phyloP scores from a whole-genome alignment of 1,140 invertebrate genomes.

The Zaprionus lachaisei region DNA sequence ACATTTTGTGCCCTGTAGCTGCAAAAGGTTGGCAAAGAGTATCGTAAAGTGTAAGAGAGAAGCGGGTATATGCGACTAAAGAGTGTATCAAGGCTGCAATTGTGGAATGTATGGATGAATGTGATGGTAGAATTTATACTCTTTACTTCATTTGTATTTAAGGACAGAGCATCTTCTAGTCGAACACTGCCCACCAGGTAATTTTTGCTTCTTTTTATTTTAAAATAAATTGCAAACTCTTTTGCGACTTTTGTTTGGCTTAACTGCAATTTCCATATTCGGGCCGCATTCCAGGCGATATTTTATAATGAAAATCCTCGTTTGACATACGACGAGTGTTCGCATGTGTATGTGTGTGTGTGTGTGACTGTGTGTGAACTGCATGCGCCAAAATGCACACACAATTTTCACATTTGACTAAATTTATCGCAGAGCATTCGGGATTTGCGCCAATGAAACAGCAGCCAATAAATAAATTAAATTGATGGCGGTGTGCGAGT shows the following conservation, averaged over 20 bases:
- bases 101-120: not conserved
- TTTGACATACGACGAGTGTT: slow-evolving; percentile 50
- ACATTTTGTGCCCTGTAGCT: slow-evolving; percentile 43
- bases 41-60: not conserved
- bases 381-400: slow-evolving; percentile 75
- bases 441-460: slow-evolving; percentile 77
- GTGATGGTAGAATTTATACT: not conserved
- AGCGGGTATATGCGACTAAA: not conserved
- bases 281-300: slow-evolving; percentile 56
- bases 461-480: slow-evolving; percentile 83
- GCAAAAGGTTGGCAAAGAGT: not conserved
- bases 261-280: slow-evolving; percentile 49
- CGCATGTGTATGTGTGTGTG: slow-evolving; percentile 19
- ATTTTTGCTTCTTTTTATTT: slow-evolving; percentile 53
- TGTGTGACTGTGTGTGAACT: slow-evolving; percentile 30
- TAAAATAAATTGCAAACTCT: slow-evolving; percentile 81
- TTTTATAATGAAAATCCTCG: slow-evolving; percentile 84
- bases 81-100: not conserved
- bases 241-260: slow-evolving; percentile 60
- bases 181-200: too few relatives aligned
- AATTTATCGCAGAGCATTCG: slow-evolving; percentile 77
- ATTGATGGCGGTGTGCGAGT: slow-evolving; percentile 64
- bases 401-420: slow-evolving; percentile 83
- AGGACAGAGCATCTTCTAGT: not conserved
- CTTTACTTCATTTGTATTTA: not conserved